A percentile compares a stretch with the other conserved stretches of the same genome.
These are phyloP conservation scores for Neotoma lepida DNA, from an alignment of 2,113 vertebrate species.

Conservation along the genomic window DNA sequence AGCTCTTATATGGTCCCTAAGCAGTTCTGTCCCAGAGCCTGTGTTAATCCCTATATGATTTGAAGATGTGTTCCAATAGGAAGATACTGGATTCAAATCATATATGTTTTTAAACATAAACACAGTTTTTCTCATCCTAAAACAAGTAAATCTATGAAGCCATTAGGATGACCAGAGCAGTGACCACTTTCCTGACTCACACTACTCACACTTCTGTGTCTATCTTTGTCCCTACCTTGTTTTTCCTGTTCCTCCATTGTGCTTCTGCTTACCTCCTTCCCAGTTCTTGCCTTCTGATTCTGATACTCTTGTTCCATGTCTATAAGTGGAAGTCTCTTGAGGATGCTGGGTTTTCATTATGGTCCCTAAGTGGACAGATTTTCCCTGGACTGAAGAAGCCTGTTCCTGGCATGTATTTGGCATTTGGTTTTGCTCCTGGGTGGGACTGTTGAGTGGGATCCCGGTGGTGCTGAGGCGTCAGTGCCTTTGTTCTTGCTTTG, in stretches of 20 bases:
- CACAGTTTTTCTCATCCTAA: constrained; percentile 1
- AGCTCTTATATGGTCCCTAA: background rate
- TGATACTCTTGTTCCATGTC: constrained; percentile 23
- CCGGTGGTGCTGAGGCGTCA: constrained; percentile 57
- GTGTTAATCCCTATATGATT: background rate
- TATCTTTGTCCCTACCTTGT: background rate
- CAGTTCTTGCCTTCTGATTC: background rate
- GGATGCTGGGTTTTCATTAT: constrained; percentile 48
- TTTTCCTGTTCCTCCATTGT: background rate
- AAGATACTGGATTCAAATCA: background rate
- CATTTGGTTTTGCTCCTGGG: constrained; percentile 46
- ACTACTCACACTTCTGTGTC: background rate
- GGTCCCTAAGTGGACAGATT: constrained; percentile 8
- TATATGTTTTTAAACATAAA: background rate
- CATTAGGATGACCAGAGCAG: background rate
- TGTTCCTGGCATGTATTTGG: constrained; percentile 49
- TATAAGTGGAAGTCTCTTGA: background rate
- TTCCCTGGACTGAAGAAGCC: constrained; percentile 44
- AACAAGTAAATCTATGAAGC: background rate
- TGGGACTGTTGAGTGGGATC: constrained; percentile 53
- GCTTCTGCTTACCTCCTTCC: background rate
- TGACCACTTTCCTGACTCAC: background rate
- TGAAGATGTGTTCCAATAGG: background rate
- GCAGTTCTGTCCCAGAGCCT: background rate
- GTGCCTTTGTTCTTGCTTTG: constrained; percentile 35